Evolutionary conservation across 2,113 vertebrate genomes (phyloP), one percentile per base, ranked within the genome.

Genomic region (Tringa solitaria): DNA sequence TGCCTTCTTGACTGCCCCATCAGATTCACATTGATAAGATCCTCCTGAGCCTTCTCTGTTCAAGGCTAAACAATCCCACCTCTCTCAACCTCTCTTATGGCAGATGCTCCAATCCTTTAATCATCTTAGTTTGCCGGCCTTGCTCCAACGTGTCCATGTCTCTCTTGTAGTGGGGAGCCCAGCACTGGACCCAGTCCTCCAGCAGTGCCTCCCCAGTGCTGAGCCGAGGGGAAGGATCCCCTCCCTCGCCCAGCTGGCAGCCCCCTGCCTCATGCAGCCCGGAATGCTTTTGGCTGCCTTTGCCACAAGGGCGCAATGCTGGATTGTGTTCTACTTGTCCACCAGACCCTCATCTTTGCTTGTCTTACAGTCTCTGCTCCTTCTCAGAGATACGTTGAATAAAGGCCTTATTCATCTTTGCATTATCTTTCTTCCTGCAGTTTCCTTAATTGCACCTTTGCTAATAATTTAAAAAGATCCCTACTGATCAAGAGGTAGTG

Each of bases 291-390:
- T 64, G 76, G 63, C 73, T 0, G 1, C 41, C 43, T 79, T 82
- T 64, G 79, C 50, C 0, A 0, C 74, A 7, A 43, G 43, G 33
- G 19, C 2, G 0, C 43, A 45, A 12, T 23, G 12, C 59, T 72
- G 87, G 39, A 48, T 90, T 2, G 0, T 17, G 48, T 72, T 94
- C 67, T n/a, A 0, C 63, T 73, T 46, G 23, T 51, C 88, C 67
- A 35, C 19, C 59, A 57, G 39, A 88, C 53, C 43, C 33, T 79
- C 43, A 27, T 46, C 70, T 79, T 85, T 61, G 21, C 48, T 59
- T 72, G 24, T 37, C 41, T 67, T 45, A 51, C 15, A 54, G 30
- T 72, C 43, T 35, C 39, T 72, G 53, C 39, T 68, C 7, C 45
- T 50, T 65, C 80, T 82, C 90, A 30, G 37, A 73, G 82, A 33